These are phyloP conservation scores for Stenodema calcarata DNA, from an alignment of 2,888 invertebrate genomes.

Conservation along the genomic window DNA sequence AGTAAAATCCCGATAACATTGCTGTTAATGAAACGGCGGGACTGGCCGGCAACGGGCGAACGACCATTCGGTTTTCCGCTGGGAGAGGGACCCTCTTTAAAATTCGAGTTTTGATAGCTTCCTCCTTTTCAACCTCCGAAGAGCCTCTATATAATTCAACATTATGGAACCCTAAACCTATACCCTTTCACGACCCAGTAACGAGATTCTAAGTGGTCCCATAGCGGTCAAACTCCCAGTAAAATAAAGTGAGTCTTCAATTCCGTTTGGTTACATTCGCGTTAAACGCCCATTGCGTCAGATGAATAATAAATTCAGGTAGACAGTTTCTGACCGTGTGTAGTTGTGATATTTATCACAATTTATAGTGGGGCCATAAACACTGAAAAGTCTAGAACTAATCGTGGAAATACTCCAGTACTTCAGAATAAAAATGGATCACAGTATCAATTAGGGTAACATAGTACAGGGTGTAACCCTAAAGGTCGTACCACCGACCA, in stretches of 20 bases:
- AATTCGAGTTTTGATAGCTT: constrained; percentile 7
- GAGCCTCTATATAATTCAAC: background rate
- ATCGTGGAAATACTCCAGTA: too few species aligned
- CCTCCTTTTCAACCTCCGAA: background rate
- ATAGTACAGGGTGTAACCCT: too few species aligned
- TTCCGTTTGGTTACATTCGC: background rate
- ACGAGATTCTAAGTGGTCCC: constrained; percentile 10
- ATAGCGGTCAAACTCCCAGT: background rate
- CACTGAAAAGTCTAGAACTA: too few species aligned
- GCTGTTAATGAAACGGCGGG: background rate
- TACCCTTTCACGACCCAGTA: constrained; percentile 10
- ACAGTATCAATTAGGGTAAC: too few species aligned
- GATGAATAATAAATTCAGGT: too few species aligned
- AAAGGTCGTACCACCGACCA: too few species aligned
- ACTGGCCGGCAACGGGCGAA: background rate
- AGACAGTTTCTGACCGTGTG: too few species aligned
- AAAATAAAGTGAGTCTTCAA: background rate
- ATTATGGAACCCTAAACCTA: background rate
- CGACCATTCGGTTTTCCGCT: background rate
- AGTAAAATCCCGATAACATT: background rate
- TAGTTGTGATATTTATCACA: too few species aligned
- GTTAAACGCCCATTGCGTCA: too few species aligned
- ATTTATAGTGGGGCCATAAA: too few species aligned
- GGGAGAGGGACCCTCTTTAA: background rate
- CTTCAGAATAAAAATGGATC: too few species aligned